Evolutionary conservation across 1,140 invertebrate species (phyloP).

Genomic region (Philopotamus ludificatus): DNA sequence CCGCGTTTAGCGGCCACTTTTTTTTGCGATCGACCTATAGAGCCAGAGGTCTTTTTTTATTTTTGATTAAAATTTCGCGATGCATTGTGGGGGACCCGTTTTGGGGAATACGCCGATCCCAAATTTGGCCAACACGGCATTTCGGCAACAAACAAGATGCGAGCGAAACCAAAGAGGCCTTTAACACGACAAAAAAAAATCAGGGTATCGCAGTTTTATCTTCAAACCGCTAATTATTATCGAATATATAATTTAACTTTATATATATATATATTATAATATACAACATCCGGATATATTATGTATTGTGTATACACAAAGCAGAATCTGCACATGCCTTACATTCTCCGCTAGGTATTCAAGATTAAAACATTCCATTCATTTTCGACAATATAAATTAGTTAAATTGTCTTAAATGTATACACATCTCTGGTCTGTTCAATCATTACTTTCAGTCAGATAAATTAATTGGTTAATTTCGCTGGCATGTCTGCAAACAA

Average conservation of each 20-base stretch:
- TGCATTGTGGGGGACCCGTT: slow-evolving; percentile 32
- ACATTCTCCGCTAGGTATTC: too few species aligned
- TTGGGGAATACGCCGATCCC: slow-evolving; percentile 27
- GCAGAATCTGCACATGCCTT: too few species aligned
- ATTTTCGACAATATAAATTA: too few species aligned
- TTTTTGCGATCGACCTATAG: slow-evolving; percentile 14
- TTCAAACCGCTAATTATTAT: too few species aligned
- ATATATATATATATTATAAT: too few species aligned
- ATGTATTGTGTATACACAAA: too few species aligned
- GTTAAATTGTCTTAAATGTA: neutral
- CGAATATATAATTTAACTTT: too few species aligned
- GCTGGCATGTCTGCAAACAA: too few species aligned
- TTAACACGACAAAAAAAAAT: neutral
- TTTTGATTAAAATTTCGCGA: slow-evolving; percentile 22
- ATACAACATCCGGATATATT: too few species aligned
- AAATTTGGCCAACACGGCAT: slow-evolving; percentile 29
- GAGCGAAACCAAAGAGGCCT: neutral
- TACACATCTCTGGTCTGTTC: neutral
- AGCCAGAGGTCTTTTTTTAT: neutral
- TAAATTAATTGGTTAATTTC: neutral
- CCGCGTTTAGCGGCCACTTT: slow-evolving; percentile 24
- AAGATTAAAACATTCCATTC: too few species aligned
- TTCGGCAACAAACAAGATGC: neutral
- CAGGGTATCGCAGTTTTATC: too few species aligned
- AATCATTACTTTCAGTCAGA: neutral